A percentile compares a stretch with the other conserved stretches of the same genome.
phyloP scores from a whole-genome alignment of 2,888 invertebrate genomes.

The Pedicia rivosa region DNA sequence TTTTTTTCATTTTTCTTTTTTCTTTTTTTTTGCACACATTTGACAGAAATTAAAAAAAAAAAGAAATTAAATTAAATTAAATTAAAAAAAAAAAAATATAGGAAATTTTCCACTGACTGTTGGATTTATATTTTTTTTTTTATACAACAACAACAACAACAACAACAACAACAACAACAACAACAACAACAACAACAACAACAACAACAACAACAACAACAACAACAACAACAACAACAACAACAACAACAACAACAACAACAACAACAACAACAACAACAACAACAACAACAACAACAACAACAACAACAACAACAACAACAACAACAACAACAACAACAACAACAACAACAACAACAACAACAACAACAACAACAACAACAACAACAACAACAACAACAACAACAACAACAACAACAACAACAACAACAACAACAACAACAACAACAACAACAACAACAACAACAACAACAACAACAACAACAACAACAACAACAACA shows the following conservation, averaged over 20 bases:
- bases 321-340: neutral
- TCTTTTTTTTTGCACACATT: too few species aligned
- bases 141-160: too few species aligned
- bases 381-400: neutral
- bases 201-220: neutral
- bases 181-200: neutral
- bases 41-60: too few species aligned
- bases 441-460: neutral
- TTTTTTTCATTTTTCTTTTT: too few species aligned
- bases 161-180: neutral
- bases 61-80: too few species aligned
- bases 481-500: neutral
- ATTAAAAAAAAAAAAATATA: too few species aligned
- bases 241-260: neutral
- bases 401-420: neutral
- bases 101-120: too few species aligned
- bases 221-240: neutral
- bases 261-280: neutral
- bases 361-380: neutral
- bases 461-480: neutral
- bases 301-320: neutral
- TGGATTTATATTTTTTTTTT: too few species aligned
- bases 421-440: neutral
- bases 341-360: neutral
- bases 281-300: neutral